These are phyloP conservation scores for Cardiocondyla obscurior DNA, from an alignment of 1,140 invertebrate species.

Conservation along the genomic window DNA sequence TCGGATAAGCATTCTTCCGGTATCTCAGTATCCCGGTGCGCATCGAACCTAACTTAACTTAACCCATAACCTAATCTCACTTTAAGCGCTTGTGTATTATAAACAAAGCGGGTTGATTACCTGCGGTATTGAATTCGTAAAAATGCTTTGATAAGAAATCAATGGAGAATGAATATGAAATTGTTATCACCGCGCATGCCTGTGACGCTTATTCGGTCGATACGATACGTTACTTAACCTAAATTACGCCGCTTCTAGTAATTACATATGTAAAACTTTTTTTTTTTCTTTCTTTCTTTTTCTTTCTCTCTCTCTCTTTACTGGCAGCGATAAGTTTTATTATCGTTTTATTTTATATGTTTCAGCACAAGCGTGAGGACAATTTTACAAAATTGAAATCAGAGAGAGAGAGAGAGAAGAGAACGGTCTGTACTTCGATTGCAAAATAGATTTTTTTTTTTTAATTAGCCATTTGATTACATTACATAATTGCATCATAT, in stretches of 20 bases:
- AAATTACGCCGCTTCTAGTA: not conserved
- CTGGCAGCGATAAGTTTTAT: not conserved
- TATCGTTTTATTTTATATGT: not conserved
- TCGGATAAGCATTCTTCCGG: too few relatives aligned
- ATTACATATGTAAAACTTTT: not conserved
- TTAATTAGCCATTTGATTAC: not conserved
- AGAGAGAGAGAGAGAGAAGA: not conserved
- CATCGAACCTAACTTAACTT: not conserved
- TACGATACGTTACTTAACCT: not conserved
- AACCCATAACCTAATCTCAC: not conserved
- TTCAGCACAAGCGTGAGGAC: not conserved
- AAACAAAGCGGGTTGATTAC: not conserved
- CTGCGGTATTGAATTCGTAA: not conserved
- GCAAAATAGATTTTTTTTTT: not conserved
- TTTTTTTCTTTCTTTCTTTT: not conserved
- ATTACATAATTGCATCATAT: not conserved
- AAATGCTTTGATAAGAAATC: not conserved
- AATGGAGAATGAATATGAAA: not conserved
- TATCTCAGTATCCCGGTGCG: too few relatives aligned
- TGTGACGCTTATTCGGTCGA: not conserved
- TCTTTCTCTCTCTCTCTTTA: not conserved
- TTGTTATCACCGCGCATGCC: not conserved
- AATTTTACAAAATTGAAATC: not conserved
- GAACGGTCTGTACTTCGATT: not conserved
- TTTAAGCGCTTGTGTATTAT: not conserved